Conservation (phyloP, 1,140 invertebrate genomes). For the Calliopsis andreniformis region DNA sequence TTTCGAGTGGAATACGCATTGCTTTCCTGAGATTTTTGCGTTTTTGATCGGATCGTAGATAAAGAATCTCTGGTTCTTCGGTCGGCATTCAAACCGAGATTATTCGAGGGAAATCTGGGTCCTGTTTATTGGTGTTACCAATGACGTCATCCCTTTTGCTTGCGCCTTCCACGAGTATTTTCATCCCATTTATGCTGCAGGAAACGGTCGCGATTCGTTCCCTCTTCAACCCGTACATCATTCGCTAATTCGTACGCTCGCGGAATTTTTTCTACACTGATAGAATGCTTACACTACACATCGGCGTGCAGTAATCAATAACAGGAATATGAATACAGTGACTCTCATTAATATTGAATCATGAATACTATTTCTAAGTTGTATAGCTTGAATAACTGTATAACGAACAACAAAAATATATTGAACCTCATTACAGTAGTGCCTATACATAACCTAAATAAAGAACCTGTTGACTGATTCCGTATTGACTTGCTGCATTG, state of each 20-base stretch:
- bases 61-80: constrained; percentile 40
- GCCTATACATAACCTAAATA: too few species aligned
- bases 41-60: not conserved
- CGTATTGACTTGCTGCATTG: too few species aligned
- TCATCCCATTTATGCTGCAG: constrained; percentile 48
- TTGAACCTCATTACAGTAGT: too few species aligned
- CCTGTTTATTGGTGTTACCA: constrained; percentile 51
- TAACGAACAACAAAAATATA: too few species aligned
- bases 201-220: constrained; percentile 20
- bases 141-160: constrained; percentile 44
- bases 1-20: not conserved
- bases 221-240: not conserved
- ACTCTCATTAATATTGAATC: too few species aligned
- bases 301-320: too few species aligned
- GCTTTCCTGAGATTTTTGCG: not conserved
- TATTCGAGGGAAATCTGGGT: constrained; percentile 44
- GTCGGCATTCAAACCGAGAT: constrained; percentile 29
- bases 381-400: too few species aligned
- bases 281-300: too few species aligned
- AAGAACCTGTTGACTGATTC: too few species aligned
- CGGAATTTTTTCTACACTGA: not conserved
- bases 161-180: constrained; percentile 45
- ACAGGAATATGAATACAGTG: too few species aligned
- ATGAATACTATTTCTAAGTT: too few species aligned
- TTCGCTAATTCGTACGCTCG: not conserved